Evolutionary conservation across 2,888 invertebrate genomes (phyloP).

Genomic region (Heliconius cydno): DNA sequence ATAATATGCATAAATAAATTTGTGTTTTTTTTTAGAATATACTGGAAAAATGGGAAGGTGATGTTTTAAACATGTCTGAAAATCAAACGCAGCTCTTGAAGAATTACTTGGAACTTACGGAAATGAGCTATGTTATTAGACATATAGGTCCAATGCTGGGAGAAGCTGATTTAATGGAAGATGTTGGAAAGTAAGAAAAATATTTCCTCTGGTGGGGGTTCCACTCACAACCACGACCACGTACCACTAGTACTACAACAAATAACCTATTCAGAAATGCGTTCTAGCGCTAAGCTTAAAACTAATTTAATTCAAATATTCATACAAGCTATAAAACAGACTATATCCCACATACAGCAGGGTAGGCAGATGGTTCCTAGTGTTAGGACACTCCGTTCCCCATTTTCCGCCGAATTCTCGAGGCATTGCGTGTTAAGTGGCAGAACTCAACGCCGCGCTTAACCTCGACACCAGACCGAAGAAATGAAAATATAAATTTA

Average conservation of each 20-base stretch:
- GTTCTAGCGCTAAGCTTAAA: too few relatives aligned
- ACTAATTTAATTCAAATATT: too few relatives aligned
- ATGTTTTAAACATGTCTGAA: conserved; percentile 61
- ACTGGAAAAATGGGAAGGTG: conserved; percentile 67
- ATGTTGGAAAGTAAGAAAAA: conserved; percentile 50
- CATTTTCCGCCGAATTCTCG: neutral
- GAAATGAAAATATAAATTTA: too few relatives aligned
- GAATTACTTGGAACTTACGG: conserved; percentile 61
- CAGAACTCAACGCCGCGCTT: neutral
- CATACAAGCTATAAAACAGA: too few relatives aligned
- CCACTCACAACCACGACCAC: too few relatives aligned
- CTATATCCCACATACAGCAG: neutral
- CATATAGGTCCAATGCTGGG: conserved; percentile 69
- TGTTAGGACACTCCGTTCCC: neutral
- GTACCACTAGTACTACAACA: too few relatives aligned
- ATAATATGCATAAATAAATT: neutral
- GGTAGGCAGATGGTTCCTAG: neutral
- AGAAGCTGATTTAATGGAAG: conserved; percentile 56
- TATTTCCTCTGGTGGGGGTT: too few relatives aligned
- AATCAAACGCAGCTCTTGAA: conserved; percentile 61
- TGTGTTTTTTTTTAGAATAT: conserved; percentile 54
- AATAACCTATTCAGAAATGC: too few relatives aligned
- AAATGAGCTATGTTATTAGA: conserved; percentile 66
- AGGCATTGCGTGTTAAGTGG: neutral
- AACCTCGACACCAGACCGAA: neutral